Conservation (phyloP, 2,113 vertebrate species). For the Numida meleagris region DNA sequence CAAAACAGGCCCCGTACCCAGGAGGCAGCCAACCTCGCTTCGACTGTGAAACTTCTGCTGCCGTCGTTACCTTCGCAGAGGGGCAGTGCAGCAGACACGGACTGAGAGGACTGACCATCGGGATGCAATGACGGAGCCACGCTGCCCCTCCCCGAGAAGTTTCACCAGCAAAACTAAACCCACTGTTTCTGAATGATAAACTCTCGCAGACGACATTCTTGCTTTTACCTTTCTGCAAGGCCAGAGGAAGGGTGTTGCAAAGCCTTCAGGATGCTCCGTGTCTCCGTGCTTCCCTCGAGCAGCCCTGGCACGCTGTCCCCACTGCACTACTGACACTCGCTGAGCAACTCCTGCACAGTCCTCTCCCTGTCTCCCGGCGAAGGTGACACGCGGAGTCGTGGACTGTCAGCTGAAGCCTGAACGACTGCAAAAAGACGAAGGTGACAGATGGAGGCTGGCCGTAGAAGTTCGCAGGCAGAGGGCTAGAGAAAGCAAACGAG, state of each 20-base stretch:
- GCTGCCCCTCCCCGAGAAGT: background rate
- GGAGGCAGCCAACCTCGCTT: background rate
- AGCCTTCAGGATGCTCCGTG: fast-evolving
- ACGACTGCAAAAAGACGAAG: background rate
- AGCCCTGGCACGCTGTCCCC: background rate
- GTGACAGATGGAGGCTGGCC: background rate
- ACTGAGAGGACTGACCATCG: fast-evolving
- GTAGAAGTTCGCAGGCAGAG: background rate
- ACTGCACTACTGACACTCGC: background rate
- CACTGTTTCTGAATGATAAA: background rate
- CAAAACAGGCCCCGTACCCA: conserved; percentile 33
- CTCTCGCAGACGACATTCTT: background rate
- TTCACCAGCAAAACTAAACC: background rate
- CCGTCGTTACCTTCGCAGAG: background rate
- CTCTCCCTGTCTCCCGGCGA: background rate
- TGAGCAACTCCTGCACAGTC: background rate
- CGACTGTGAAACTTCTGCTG: conserved; percentile 46
- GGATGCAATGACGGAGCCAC: background rate
- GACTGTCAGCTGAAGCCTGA: background rate
- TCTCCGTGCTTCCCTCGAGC: background rate
- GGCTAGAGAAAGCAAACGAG: background rate
- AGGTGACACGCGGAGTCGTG: background rate
- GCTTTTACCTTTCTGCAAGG: background rate
- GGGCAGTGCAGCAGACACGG: background rate
- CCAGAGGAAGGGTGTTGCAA: background rate